Percentiles rank a stretch among this genome's conserved stretches.
Evolutionary conservation across 2,797 vertebrate species (phyloP).

Genomic region (Tokudaia tokunoshimensis): DNA sequence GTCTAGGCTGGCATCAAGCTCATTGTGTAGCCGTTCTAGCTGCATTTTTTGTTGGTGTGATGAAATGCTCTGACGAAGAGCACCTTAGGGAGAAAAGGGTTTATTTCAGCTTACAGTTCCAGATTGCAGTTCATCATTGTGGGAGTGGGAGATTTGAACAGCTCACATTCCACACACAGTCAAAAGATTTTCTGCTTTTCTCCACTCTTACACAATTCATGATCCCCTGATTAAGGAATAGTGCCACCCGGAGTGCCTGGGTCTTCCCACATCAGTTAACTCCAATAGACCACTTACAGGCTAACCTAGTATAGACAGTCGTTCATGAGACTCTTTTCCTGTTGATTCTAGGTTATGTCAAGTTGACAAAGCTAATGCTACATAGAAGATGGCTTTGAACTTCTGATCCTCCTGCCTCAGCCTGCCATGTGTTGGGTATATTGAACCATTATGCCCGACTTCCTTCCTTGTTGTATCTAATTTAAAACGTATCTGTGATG

Average conservation of each 20-base stretch:
- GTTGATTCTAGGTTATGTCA: neutral
- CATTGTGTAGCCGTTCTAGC: neutral
- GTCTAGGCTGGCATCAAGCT: neutral
- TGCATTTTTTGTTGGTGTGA: neutral
- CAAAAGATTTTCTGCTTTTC: neutral
- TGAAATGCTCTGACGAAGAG: neutral
- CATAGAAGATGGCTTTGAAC: neutral
- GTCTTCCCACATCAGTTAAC: neutral
- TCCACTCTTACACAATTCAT: neutral
- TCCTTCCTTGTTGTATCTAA: neutral
- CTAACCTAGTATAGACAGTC: neutral
- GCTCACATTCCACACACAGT: neutral
- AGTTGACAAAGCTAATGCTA: neutral
- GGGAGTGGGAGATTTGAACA: neutral
- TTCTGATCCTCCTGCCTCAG: neutral
- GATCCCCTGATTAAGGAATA: neutral
- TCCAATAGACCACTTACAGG: neutral
- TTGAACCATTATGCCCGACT: neutral
- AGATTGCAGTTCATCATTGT: neutral
- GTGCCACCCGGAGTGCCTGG: neutral
- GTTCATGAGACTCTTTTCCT: neutral
- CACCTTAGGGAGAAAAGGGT: neutral
- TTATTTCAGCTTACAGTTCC: neutral
- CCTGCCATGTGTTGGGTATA: neutral
- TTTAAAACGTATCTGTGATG: neutral